Base-by-base conservation (phyloP, 2,113 vertebrate genomes). In the Bos taurus region DNA sequence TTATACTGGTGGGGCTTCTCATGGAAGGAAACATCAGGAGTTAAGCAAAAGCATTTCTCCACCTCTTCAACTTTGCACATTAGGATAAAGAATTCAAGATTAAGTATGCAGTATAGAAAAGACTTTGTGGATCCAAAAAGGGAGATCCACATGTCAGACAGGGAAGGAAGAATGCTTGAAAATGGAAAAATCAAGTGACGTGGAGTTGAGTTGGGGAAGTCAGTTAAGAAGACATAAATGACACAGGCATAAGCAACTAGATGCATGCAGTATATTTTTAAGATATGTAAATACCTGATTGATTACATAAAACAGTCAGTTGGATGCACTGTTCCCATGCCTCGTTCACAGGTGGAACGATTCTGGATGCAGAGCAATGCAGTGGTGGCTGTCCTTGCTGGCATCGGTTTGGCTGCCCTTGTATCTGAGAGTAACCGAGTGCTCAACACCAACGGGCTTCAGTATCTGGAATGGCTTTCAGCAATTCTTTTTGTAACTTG, bases 361-460 rank as follows among this genome's bases (percentile, higher is more conserved):
- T 99, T 99, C 98, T 99, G 99, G 99, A 99, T 99, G 96, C 99
- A 99, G 99, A 99, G 99, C 89, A 99, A 99, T 0, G 99, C 99
- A 0, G 99, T 99, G 81, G 98, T 99, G 97, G 99, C 99, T 0
- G 99, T 99, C 95, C 99, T 99, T 85, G 99, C 99, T 0, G 99
- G 99, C 88, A 91, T 99, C 3, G 99, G 99, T 5, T 97, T 99
- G 98, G 98, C 99, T 56, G 57, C 95, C 0, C 98, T 99, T 6
- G 87, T 96, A 74, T 98, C 91, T 1, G 87, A 98, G 6, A 98
- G 99, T 14, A 98, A 97, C n/a, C 67, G 98, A 14, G 83, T 98
- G 92, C 98, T 99, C 85, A 98, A 97, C 71, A 97, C 97, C 77
- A 5, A 54, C 0, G 12, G 98, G 82, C 98, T 99, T 97, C 99